Percentiles rank a stretch among this genome's conserved stretches.
Evolutionary conservation across 2,113 vertebrate genomes (phyloP).

Genomic region (Cariama cristata): DNA sequence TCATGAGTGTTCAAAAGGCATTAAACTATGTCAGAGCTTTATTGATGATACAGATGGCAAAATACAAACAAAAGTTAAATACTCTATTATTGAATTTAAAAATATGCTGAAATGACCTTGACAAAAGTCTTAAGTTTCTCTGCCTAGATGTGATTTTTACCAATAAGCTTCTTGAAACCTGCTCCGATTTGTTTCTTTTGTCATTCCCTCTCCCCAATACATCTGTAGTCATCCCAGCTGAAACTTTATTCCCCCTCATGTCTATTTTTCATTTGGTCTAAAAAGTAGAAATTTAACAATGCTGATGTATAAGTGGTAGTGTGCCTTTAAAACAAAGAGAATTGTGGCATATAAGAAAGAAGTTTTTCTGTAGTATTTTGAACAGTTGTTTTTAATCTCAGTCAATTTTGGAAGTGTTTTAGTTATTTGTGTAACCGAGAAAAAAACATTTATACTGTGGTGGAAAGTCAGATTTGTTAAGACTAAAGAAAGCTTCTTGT

Average conservation of each 20-base stretch:
- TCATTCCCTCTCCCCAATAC: neutral
- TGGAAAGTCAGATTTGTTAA: neutral
- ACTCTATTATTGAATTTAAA: neutral
- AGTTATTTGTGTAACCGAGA: neutral
- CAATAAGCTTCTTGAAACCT: neutral
- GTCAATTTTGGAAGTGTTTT: neutral
- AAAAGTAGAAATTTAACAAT: neutral
- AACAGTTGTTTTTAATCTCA: neutral
- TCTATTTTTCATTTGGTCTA: neutral
- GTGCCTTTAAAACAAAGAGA: neutral
- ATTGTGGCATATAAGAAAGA: neutral
- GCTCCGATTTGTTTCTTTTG: neutral
- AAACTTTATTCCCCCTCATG: neutral
- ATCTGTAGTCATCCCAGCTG: neutral
- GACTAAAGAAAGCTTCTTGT: neutral
- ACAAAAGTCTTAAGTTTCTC: neutral
- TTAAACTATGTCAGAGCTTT: neutral
- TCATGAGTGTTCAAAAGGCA: neutral
- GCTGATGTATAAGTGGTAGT: neutral
- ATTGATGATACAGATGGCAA: neutral
- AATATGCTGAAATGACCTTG: neutral
- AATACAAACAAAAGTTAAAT: neutral
- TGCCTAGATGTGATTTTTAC: neutral
- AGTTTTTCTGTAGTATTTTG: neutral
- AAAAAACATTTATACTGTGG: neutral